These are phyloP conservation scores for Echinops telfairi DNA, from an alignment of 2,113 vertebrate genomes.

Conservation along the genomic window DNA sequence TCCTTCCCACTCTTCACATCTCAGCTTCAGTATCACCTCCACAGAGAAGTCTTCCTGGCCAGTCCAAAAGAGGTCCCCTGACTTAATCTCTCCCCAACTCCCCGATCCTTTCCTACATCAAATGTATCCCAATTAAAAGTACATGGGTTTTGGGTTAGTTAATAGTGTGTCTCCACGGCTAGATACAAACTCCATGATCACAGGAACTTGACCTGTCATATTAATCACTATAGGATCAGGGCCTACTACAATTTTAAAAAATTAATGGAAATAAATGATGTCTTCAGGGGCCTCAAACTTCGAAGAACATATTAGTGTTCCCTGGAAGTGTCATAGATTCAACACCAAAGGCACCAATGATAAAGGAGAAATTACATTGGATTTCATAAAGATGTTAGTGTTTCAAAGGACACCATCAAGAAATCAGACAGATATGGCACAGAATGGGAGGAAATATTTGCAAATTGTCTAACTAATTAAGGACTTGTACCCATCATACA, in stretches of 20 bases:
- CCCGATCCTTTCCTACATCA: background rate
- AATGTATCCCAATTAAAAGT: background rate
- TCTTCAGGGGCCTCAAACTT: slow-evolving; percentile 24
- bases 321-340: background rate
- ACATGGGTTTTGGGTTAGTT: background rate
- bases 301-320: background rate
- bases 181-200: background rate
- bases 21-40: background rate
- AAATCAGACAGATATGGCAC: background rate
- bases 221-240: background rate
- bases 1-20: background rate
- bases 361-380: background rate
- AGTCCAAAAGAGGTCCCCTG: background rate
- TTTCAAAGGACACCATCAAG: background rate
- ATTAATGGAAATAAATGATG: background rate
- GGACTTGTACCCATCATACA: background rate
- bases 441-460: background rate
- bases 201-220: background rate
- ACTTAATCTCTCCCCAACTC: background rate
- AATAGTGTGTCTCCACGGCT: background rate
- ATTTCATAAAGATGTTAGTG: background rate
- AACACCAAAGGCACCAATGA: background rate
- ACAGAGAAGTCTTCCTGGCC: background rate
- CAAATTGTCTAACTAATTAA: background rate
- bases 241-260: background rate